Conservation (phyloP, 2,888 invertebrate species). For the Ophioninae sp. region DNA sequence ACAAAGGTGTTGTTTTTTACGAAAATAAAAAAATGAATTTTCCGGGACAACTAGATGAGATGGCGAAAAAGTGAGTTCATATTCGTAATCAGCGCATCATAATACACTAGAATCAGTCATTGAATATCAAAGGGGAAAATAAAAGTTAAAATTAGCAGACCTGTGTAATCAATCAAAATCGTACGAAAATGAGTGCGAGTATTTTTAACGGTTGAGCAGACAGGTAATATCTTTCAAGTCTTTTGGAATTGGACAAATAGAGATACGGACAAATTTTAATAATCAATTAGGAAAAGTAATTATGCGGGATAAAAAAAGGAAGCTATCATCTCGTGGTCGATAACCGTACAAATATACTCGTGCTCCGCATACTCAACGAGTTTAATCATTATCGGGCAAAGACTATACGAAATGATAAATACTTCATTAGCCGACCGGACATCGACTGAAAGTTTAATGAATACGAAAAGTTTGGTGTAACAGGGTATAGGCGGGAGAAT, state of each 20-base stretch:
- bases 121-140: too few species aligned
- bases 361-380: neutral
- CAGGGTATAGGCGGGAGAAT: neutral
- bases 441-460: slow-evolving; percentile 10
- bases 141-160: too few species aligned
- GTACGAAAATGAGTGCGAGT: neutral
- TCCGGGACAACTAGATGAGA: too few species aligned
- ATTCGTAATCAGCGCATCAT: too few species aligned
- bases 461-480: neutral
- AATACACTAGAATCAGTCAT: too few species aligned
- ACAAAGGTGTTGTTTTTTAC: too few species aligned
- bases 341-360: neutral
- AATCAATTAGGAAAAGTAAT: neutral
- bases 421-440: slow-evolving; percentile 10
- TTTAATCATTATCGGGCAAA: neutral
- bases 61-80: too few species aligned
- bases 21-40: too few species aligned
- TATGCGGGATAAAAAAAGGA: neutral
- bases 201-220: neutral
- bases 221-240: neutral
- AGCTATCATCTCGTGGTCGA: neutral
- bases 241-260: neutral
- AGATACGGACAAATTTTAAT: neutral
- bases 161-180: too few species aligned
- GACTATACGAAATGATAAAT: slow-evolving; percentile 22